phyloP scores from a whole-genome alignment of 2,797 vertebrate genomes.

The Lepidocolaptes lacrymiger region DNA sequence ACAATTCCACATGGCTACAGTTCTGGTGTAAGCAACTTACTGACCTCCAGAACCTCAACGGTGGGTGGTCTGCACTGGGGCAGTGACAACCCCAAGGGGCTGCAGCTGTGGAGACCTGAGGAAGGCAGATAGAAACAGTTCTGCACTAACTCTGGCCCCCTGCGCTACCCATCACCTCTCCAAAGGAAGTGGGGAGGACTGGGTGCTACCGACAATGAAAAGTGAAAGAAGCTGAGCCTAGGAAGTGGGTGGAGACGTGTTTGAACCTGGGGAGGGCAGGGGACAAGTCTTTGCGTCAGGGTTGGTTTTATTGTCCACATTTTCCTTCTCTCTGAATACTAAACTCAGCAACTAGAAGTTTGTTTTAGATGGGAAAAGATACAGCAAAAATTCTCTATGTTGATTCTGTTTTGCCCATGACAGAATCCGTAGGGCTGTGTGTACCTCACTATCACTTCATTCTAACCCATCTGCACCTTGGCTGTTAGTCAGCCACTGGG shows the following conservation, averaged over 20 bases:
- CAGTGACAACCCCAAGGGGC: not conserved
- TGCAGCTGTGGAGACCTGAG: not conserved
- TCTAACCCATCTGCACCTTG: not conserved
- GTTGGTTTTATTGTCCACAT: not conserved
- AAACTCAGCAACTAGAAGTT: not conserved
- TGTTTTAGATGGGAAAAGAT: not conserved
- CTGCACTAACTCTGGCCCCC: no score
- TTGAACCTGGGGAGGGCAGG: not conserved
- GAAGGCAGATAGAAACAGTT: not conserved
- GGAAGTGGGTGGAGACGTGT: not conserved
- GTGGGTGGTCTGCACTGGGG: no score
- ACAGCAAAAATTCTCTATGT: not conserved
- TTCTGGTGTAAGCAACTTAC: not conserved
- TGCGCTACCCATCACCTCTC: not conserved
- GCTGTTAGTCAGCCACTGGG: not conserved
- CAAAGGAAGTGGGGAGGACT: not conserved
- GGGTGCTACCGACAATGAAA: not conserved
- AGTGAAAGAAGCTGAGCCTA: not conserved
- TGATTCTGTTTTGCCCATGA: not conserved
- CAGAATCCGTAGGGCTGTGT: not conserved
- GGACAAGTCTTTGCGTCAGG: not conserved
- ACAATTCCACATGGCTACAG: not conserved
- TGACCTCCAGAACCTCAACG: not conserved
- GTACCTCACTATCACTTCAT: not conserved
- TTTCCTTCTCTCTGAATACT: not conserved